Evolutionary conservation across 2,113 vertebrate species (phyloP).

Genomic region (Tilapia sparmanii): DNA sequence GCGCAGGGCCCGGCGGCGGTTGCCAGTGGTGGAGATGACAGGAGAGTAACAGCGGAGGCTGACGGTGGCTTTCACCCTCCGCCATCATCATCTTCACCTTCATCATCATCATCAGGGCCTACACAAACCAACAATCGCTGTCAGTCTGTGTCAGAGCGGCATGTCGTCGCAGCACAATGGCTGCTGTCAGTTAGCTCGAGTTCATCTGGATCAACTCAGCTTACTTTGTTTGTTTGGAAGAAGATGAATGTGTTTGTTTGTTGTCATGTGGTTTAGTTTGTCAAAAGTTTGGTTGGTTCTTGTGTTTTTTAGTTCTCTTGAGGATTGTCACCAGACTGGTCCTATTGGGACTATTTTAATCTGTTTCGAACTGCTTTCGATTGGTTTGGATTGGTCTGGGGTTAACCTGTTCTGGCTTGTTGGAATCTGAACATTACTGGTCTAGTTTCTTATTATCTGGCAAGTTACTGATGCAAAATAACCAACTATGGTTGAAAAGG

Average conservation of each 20-base stretch:
- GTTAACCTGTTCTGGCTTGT: background rate
- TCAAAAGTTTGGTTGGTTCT: background rate
- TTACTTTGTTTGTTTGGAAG: background rate
- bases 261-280: background rate
- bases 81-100: constrained; percentile 16
- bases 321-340: background rate
- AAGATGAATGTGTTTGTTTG: constrained; percentile 22
- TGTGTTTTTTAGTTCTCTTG: background rate
- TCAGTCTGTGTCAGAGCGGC: constrained; percentile 40
- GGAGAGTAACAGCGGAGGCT: constrained; percentile 9
- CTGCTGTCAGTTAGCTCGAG: constrained; percentile 32
- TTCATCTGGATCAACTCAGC: constrained; percentile 33
- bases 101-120: constrained; percentile 23
- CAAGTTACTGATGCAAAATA: background rate
- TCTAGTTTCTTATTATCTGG: background rate
- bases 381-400: background rate
- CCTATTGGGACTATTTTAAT: background rate
- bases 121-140: constrained; percentile 43
- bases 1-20: constrained; percentile 14
- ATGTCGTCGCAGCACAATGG: constrained; percentile 28
- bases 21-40: constrained; percentile 7
- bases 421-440: background rate
- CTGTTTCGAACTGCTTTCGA: background rate
- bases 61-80: constrained; percentile 39
- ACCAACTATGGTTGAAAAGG: background rate